Percentiles rank a stretch among this genome's conserved stretches.
Evolutionary conservation across 35 echinoderm and acorn worm genomes (phyloP).

Genomic region (Lytechinus pictus): DNA sequence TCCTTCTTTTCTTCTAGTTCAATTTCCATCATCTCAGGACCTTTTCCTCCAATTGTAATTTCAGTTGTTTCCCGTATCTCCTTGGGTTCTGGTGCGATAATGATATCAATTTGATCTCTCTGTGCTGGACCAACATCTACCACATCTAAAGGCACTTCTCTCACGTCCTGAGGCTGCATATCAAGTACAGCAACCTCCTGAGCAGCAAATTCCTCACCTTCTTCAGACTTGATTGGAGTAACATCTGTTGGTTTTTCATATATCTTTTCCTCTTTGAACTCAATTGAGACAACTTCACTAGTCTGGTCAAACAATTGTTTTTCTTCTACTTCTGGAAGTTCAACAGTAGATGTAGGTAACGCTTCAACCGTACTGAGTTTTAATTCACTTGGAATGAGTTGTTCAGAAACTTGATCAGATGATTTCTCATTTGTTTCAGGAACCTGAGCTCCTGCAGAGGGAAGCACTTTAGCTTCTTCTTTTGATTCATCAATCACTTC

Average conservation of each 20-base stretch:
- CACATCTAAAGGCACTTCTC: not conserved
- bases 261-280: not conserved
- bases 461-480: not conserved
- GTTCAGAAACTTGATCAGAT: not conserved
- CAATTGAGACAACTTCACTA: slow-evolving; percentile 4
- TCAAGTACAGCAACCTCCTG: slow-evolving; percentile 25
- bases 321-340: slow-evolving; percentile 44
- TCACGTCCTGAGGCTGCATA: slow-evolving; percentile 33
- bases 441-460: slow-evolving; percentile 3
- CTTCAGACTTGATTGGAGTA: slow-evolving; percentile 8
- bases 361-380: not conserved
- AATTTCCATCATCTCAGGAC: not conserved
- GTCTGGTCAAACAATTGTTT: not conserved
- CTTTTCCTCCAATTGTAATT: not conserved
- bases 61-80: not conserved
- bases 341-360: slow-evolving; percentile 29
- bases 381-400: not conserved
- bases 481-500: not conserved
- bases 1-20: not conserved
- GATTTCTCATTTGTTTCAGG: not conserved
- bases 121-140: slow-evolving; percentile 10
- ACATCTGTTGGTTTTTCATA: not conserved
- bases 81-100: not conserved
- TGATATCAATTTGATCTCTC: not conserved
- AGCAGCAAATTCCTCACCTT: not conserved